These are phyloP conservation scores for Nesoenas mayeri DNA, from an alignment of 2,113 vertebrate species.

Conservation along the genomic window DNA sequence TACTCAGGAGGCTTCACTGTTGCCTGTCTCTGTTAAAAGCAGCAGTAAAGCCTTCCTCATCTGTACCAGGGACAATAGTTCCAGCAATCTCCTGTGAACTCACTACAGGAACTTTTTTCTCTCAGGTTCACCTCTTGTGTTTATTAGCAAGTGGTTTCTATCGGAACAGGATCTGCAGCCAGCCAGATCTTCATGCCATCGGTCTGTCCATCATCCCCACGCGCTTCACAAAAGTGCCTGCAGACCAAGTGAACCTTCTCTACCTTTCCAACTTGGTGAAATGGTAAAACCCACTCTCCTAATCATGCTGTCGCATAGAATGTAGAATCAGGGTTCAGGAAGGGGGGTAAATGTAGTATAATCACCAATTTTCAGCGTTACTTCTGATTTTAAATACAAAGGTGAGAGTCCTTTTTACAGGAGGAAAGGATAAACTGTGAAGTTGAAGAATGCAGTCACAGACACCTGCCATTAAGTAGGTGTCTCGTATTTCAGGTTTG, in stretches of 20 bases:
- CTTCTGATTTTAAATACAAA: not conserved
- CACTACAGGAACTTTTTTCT: not conserved
- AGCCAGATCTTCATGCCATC: constrained; percentile 86
- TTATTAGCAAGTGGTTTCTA: constrained; percentile 89
- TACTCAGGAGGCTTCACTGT: not conserved
- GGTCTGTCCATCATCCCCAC: constrained; percentile 87
- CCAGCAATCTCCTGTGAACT: not conserved
- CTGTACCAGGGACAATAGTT: not conserved
- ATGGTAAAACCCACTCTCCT: constrained; percentile 77
- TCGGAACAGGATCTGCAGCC: constrained; percentile 81
- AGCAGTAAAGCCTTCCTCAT: not conserved
- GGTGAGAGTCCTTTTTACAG: not conserved
- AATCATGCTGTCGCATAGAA: not conserved
- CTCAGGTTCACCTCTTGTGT: constrained; percentile 93
- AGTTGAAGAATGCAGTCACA: not conserved
- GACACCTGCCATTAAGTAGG: not conserved
- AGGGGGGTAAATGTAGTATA: not conserved
- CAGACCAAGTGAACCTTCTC: constrained; percentile 70
- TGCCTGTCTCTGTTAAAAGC: not conserved
- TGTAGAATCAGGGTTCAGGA: not conserved
- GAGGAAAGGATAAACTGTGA: not conserved
- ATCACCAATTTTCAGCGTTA: not conserved
- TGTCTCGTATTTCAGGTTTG: constrained; percentile 77
- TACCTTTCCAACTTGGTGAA: constrained; percentile 86
- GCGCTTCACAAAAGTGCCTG: constrained; percentile 73